These are phyloP conservation scores for Papilio machaon DNA, from an alignment of 1,140 invertebrate genomes.

Conservation along the genomic window DNA sequence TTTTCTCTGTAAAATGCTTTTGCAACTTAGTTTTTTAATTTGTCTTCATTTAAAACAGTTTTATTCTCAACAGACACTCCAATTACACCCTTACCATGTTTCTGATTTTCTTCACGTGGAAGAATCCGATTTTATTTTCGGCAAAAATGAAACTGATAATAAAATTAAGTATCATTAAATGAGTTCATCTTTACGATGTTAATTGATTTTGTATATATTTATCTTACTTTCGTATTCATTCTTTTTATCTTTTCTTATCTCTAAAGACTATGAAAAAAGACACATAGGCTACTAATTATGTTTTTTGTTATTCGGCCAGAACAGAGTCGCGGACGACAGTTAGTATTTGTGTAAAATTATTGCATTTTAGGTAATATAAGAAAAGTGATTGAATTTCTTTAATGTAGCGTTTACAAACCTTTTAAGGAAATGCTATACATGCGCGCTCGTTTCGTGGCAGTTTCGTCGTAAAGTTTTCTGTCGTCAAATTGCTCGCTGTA, in stretches of 20 bases:
- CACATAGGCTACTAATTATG: no score
- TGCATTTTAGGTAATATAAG: background rate
- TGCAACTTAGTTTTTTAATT: background rate
- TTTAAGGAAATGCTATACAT: background rate
- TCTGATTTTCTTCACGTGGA: background rate
- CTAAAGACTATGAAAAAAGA: no score
- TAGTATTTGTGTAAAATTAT: background rate
- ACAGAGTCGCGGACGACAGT: no score
- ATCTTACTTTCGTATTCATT: no score
- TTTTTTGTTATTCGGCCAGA: background rate
- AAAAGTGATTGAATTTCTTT: background rate
- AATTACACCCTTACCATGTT: background rate
- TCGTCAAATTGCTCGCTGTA: background rate
- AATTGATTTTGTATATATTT: no score
- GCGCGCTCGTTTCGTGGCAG: background rate
- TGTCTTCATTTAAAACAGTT: background rate
- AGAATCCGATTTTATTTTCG: no score
- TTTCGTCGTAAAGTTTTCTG: background rate
- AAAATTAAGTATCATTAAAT: no score
- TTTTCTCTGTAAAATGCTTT: background rate
- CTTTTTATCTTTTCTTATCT: no score
- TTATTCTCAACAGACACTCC: background rate
- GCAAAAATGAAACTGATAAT: no score
- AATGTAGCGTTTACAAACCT: slow-evolving; percentile 6
- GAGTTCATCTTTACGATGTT: no score